Evolutionary conservation across 2,888 invertebrate species (phyloP).

Genomic region (Hipparchia semele): DNA sequence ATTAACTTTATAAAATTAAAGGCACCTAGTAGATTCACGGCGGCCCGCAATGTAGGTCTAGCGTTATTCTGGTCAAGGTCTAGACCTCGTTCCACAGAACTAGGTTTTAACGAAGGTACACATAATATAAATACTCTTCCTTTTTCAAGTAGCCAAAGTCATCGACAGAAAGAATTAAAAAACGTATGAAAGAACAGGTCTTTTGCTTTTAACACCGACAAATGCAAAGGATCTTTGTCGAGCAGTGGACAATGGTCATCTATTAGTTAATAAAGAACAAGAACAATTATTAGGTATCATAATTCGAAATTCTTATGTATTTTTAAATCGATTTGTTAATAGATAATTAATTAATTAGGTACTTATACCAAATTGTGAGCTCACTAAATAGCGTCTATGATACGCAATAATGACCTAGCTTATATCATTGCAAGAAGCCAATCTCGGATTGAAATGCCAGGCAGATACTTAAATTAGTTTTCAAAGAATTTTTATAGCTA

Average conservation of each 20-base stretch:
- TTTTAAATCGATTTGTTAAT: not conserved
- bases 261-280: no score
- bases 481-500: conserved; percentile 14
- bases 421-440: conserved; percentile 4
- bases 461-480: not conserved
- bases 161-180: not conserved
- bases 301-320: no score
- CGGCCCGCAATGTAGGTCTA: conserved; percentile 38
- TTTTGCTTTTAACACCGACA: no score
- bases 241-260: no score
- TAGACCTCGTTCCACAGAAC: conserved; percentile 36
- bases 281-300: no score
- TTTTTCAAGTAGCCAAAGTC: conserved; percentile 17
- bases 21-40: conserved; percentile 26
- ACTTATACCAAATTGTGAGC: not conserved
- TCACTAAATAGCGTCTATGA: not conserved
- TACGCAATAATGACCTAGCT: not conserved
- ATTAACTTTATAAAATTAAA: conserved; percentile 24
- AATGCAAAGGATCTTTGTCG: no score
- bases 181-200: no score
- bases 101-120: conserved; percentile 32
- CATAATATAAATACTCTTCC: conserved; percentile 35
- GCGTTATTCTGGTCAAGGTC: conserved; percentile 43
- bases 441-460: not conserved
- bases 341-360: not conserved